Evolutionary conservation across 2,113 vertebrate genomes (phyloP).

Genomic region (Pelusios castaneus): DNA sequence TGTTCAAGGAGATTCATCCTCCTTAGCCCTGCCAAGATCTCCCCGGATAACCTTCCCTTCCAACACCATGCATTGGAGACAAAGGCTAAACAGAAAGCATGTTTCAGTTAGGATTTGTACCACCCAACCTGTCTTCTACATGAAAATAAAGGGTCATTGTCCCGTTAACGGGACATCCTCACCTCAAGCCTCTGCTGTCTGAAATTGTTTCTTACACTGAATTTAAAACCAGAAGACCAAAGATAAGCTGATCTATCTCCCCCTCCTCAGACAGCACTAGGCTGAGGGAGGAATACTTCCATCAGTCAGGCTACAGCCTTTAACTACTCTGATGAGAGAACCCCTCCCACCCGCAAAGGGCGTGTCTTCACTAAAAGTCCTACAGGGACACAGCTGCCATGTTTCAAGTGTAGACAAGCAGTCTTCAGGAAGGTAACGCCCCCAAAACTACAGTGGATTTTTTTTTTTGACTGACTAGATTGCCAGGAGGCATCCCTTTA

Average conservation of each 20-base stretch:
- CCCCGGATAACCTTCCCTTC: neutral
- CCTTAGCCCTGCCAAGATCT: neutral
- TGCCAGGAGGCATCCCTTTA: neutral
- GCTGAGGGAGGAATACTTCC: too few species aligned
- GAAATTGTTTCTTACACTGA: neutral
- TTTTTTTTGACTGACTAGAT: neutral
- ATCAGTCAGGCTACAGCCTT: too few species aligned
- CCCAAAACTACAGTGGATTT: too few species aligned
- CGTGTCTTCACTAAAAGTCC: too few species aligned
- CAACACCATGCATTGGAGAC: neutral
- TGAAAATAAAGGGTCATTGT: neutral
- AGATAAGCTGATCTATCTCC: too few species aligned
- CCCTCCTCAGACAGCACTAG: too few species aligned
- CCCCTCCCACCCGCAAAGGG: too few species aligned
- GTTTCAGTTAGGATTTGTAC: neutral
- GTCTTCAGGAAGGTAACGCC: too few species aligned
- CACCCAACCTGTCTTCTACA: neutral
- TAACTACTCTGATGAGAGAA: too few species aligned
- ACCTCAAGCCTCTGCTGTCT: neutral
- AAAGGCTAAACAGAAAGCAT: neutral
- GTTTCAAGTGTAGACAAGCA: too few species aligned
- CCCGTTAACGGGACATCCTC: neutral
- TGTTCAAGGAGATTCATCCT: neutral
- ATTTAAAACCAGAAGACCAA: too few species aligned
- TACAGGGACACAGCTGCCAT: too few species aligned